These are phyloP conservation scores for Rhombomys opimus DNA, from an alignment of 2,113 vertebrate genomes.

Conservation along the genomic window DNA sequence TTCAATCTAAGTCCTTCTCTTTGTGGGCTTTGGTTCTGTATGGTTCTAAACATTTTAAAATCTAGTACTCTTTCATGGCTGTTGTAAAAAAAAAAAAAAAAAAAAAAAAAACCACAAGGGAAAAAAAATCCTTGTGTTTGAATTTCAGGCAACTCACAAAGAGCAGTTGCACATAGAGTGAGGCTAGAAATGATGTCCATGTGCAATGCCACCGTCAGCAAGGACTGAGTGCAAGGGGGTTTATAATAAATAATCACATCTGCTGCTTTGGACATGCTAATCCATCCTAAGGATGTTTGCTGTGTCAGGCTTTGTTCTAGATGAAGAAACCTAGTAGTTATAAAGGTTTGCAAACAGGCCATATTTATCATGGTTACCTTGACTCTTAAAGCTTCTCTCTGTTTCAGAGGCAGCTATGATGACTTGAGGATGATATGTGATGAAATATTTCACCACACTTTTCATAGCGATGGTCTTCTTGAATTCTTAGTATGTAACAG, in stretches of 20 bases:
- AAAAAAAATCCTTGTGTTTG: constrained; percentile 78
- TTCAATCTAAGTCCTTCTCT: constrained; percentile 41
- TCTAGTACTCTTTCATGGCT: constrained; percentile 63
- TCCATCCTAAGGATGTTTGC: constrained; percentile 88
- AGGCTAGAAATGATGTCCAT: constrained; percentile 79
- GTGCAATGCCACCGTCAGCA: constrained; percentile 87
- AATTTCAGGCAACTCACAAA: constrained; percentile 77
- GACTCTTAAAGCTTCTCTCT: constrained; percentile 71
- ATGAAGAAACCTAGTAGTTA: constrained; percentile 83
- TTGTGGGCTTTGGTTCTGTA: constrained; percentile 1
- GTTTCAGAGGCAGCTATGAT: constrained; percentile 72
- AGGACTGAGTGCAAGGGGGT: constrained; percentile 80
- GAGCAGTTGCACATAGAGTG: constrained; percentile 73
- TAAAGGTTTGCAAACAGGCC: constrained; percentile 85
- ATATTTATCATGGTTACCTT: constrained; percentile 87
- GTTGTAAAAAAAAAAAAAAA: constrained; percentile 55
- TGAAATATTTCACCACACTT: constrained; percentile 65
- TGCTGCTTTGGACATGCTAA: constrained; percentile 88
- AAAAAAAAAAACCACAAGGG: background rate
- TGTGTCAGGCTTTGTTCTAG: constrained; percentile 89
- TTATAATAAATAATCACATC: constrained; percentile 90
- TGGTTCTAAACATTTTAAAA: constrained; percentile 43
- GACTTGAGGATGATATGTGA: constrained; percentile 40
- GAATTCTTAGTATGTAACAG: constrained; percentile 53
- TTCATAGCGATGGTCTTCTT: constrained; percentile 27